These are phyloP conservation scores for Chamaetylas fuelleborni DNA, from an alignment of 2,113 vertebrate species.

Conservation along the genomic window DNA sequence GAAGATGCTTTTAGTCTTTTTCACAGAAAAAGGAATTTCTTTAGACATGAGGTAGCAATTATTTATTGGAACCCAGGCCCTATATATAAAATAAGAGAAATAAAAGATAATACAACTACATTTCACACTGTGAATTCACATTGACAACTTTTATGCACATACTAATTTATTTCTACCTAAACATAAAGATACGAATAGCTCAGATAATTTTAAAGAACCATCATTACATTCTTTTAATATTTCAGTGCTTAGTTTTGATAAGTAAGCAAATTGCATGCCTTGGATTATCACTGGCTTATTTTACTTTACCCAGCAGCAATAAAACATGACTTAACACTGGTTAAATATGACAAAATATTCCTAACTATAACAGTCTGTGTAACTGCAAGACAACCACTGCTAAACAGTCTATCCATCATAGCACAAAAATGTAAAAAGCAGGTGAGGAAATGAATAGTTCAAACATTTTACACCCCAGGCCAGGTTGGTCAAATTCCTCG, in stretches of 20 bases:
- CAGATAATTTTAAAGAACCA: neutral
- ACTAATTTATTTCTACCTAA: neutral
- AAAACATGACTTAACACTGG: neutral
- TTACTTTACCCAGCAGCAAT: neutral
- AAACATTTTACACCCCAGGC: neutral
- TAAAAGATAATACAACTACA: neutral
- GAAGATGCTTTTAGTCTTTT: slow-evolving; percentile 99
- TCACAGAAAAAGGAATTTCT: slow-evolving; percentile 99
- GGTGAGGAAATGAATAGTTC: neutral
- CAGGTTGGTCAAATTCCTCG: neutral
- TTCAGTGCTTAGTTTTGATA: neutral
- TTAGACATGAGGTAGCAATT: slow-evolving; percentile 99
- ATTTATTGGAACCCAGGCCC: slow-evolving; percentile 98
- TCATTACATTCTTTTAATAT: neutral
- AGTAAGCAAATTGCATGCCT: neutral
- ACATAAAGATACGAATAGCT: neutral
- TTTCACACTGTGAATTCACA: neutral
- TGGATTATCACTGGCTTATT: neutral
- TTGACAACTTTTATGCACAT: neutral
- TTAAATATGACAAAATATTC: neutral
- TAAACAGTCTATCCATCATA: neutral
- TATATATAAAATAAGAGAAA: slow-evolving; percentile 63
- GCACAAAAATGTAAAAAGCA: neutral
- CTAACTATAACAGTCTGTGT: neutral
- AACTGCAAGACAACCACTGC: neutral